These are phyloP conservation scores for Sitobion miscanthi DNA, from an alignment of 1,140 invertebrate genomes.

Conservation along the genomic window DNA sequence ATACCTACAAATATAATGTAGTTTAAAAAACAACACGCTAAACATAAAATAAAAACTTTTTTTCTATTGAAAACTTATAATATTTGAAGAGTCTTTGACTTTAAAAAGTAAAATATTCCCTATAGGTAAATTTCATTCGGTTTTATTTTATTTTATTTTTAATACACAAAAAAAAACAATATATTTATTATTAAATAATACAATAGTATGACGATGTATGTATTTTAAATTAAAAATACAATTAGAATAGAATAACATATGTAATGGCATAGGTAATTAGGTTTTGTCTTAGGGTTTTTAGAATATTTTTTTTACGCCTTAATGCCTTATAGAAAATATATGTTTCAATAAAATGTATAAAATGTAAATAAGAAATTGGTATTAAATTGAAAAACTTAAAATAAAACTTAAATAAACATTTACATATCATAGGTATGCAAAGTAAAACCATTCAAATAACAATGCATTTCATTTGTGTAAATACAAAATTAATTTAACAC, in stretches of 20 bases:
- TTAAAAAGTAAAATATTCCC: not conserved
- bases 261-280: not conserved
- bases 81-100: not conserved
- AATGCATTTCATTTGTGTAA: not conserved
- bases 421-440: not conserved
- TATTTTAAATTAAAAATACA: not conserved
- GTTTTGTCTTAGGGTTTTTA: not conserved
- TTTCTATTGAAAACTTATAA: not conserved
- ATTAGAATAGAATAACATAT: not conserved
- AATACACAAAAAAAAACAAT: not conserved
- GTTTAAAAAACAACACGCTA: not conserved
- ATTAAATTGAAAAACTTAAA: not conserved
- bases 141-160: not conserved
- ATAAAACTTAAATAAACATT: not conserved
- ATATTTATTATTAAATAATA: not conserved
- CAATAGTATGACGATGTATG: not conserved
- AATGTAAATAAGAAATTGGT: not conserved
- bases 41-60: constrained; percentile 1
- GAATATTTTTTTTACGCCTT: not conserved
- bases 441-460: not conserved
- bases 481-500: not conserved
- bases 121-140: not conserved
- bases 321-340: not conserved
- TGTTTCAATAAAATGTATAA: not conserved
- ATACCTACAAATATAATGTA: not conserved